Percentiles rank a stretch among this genome's conserved stretches.
These are phyloP conservation scores for Dasysyrphus tricinctus DNA, from an alignment of 2,888 invertebrate species.

Conservation along the genomic window DNA sequence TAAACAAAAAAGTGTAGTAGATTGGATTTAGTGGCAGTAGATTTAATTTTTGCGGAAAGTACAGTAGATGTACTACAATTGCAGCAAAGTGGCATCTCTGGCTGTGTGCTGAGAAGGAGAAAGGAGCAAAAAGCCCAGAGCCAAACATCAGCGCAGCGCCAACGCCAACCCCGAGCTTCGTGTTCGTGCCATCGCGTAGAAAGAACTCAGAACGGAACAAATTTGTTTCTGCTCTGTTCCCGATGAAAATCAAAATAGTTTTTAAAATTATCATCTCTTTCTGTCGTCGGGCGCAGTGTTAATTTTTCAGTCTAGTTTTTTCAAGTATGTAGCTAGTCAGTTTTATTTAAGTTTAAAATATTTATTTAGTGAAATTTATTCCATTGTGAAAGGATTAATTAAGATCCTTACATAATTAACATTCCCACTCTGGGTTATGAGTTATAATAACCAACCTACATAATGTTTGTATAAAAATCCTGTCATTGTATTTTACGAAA, in stretches of 20 bases:
- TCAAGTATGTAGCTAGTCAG: constrained; percentile 58
- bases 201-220: constrained; percentile 49
- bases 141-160: constrained; percentile 37
- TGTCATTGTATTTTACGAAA: neutral
- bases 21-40: no score
- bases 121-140: constrained; percentile 8
- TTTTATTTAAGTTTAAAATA: neutral
- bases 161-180: constrained; percentile 41
- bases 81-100: no score
- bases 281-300: constrained; percentile 38
- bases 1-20: no score
- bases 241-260: constrained; percentile 48
- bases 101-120: no score
- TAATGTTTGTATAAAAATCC: neutral
- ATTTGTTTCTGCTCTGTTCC: constrained; percentile 43
- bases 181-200: constrained; percentile 32
- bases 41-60: no score
- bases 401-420: constrained; percentile 1
- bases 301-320: constrained; percentile 57
- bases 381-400: neutral
- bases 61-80: no score
- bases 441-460: no score
- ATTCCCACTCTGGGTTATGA: neutral
- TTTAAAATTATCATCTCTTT: constrained; percentile 60
- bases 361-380: constrained; percentile 19